Percentiles rank a stretch among this genome's conserved stretches.
Conservation (phyloP, 2,113 vertebrate species). For the Urocolius indicus region DNA sequence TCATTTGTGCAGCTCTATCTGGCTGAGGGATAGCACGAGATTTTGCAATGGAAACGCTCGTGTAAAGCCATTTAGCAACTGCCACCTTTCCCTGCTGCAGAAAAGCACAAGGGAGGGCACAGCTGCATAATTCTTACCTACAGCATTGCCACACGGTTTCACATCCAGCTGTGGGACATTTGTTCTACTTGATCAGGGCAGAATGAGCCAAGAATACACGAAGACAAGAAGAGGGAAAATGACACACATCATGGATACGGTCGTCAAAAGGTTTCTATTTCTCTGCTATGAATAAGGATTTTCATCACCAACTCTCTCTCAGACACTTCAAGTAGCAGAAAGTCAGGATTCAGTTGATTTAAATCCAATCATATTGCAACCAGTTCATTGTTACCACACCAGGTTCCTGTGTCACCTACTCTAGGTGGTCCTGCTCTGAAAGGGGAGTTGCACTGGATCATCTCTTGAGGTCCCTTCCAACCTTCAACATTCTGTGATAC, state of each 20-base stretch:
- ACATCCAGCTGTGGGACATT: background rate
- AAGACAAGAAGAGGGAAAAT: background rate
- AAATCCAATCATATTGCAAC: background rate
- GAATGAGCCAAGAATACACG: background rate
- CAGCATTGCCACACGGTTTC: background rate
- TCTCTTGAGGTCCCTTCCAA: no score
- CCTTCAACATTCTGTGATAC: background rate
- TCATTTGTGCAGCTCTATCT: background rate
- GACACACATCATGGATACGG: background rate
- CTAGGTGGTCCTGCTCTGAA: no score
- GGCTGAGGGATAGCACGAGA: background rate
- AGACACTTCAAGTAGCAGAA: background rate
- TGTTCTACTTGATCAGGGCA: background rate
- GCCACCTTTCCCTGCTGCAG: background rate
- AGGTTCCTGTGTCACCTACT: background rate
- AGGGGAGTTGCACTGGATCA: no score
- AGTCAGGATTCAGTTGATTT: background rate
- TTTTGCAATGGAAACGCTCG: background rate
- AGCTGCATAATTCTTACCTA: background rate
- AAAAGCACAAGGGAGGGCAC: background rate
- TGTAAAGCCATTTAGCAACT: background rate
- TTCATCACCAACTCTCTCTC: background rate
- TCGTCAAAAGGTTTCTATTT: background rate
- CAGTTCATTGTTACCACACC: background rate
- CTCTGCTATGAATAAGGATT: background rate